phyloP scores from a whole-genome alignment of 2,797 vertebrate species.

The Rhinatrema bivittatum region DNA sequence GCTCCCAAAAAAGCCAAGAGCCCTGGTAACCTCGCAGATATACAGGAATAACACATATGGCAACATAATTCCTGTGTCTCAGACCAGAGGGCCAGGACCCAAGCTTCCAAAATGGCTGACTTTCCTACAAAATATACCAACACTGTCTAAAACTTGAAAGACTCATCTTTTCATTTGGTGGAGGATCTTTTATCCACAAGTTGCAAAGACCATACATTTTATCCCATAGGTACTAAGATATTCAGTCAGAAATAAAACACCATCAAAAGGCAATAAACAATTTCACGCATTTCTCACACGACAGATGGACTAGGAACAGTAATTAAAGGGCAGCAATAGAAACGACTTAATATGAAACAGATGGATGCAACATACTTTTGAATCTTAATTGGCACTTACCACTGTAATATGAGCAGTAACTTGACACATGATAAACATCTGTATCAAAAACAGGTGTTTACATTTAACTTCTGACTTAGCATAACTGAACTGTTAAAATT shows the following conservation, averaged over 20 bases:
- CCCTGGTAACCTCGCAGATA: neutral
- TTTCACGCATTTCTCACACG: constrained; percentile 19
- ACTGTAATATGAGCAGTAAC: constrained; percentile 19
- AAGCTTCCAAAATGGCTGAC: no score
- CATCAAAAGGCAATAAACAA: constrained; percentile 18
- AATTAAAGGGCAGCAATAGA: constrained; percentile 36
- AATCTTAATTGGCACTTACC: constrained; percentile 36
- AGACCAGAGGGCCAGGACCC: no score
- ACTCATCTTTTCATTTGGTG: no score
- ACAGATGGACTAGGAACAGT: constrained; percentile 12
- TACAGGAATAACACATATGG: no score
- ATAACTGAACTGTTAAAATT: no score
- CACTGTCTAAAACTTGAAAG: no score
- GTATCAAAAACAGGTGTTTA: constrained; percentile 24
- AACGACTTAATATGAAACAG: constrained; percentile 31
- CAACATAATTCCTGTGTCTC: no score
- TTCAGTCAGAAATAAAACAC: constrained; percentile 12
- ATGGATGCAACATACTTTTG: constrained; percentile 17
- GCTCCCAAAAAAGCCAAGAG: no score
- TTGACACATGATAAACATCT: constrained; percentile 26
- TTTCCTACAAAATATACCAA: no score
- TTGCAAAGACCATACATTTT: no score
- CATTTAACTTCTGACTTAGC: no score
- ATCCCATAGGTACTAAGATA: constrained; percentile 19
- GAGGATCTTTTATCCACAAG: no score